Evolutionary conservation across 2,113 vertebrate species (phyloP).

Genomic region (Colaptes auratus): DNA sequence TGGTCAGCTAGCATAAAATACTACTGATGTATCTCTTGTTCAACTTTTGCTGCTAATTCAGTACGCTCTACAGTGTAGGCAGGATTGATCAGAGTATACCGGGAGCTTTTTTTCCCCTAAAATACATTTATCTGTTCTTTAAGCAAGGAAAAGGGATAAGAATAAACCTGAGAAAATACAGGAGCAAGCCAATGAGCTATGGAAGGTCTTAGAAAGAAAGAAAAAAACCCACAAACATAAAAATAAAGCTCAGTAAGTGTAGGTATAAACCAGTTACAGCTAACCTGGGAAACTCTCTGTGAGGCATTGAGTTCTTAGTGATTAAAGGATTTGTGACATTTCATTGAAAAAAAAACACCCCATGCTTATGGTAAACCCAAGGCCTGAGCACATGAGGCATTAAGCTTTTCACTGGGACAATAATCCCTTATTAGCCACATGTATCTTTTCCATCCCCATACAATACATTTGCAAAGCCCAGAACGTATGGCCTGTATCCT

Average conservation of each 20-base stretch:
- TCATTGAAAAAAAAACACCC: constrained; percentile 52
- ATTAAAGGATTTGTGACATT: constrained; percentile 46
- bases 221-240: not conserved
- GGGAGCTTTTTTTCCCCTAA: not conserved
- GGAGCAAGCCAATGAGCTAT: not conserved
- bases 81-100: not conserved
- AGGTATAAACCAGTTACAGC: not conserved
- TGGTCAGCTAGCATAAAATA: not conserved
- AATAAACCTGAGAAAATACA: not conserved
- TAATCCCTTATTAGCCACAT: constrained; percentile 56
- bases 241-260: not conserved
- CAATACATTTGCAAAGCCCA: constrained; percentile 38
- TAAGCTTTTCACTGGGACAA: constrained; percentile 39
- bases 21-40: not conserved
- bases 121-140: not conserved
- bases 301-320: not conserved
- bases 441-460: constrained; percentile 7
- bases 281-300: not conserved
- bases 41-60: not conserved
- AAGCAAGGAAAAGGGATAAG: not conserved
- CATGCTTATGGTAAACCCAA: constrained; percentile 37
- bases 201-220: not conserved
- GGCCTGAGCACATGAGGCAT: constrained; percentile 17
- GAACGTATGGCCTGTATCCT: constrained; percentile 42
- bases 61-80: not conserved